Base-by-base conservation (phyloP, 92 coral and sea anemone genomes). In the Muricea muricata region DNA sequence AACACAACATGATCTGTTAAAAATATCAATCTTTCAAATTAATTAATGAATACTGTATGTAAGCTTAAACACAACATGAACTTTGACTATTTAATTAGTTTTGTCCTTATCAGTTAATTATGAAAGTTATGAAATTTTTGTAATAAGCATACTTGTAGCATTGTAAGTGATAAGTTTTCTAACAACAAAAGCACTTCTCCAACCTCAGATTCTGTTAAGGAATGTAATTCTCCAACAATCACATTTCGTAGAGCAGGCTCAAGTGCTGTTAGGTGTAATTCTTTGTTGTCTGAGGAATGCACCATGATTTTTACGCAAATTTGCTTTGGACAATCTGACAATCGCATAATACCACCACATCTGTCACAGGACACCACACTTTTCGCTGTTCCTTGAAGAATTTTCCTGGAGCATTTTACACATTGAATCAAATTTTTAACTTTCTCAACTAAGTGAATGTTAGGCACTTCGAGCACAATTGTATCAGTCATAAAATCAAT, bases 301-400 rank as follows among this genome's bases (percentile, higher is more conserved):
- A 55, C 65, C 15, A 55, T 21, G n/a, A 55, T 10, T 8, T 55
- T 55, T 8, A n/a, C 23, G n/a, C 65, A 9, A 10, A 55, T 10
- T 55, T 55, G 8, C n/a, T 20, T 55, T 55, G 15, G 8, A 21
- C 65, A 55, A n/a, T 55, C 65, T 9, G 65, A 81, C 69, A 87
- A 73, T 52, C 82, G 72, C 65, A 90, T 90, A 4, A 82, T 79
- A 20, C 65, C 85, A 20, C 70, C 86, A 48, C 84, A 77, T 70
- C 85, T 78, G 72, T 83, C 79, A 20, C 65, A 65, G 35, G 71
- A 54, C 0, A 87, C 75, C 40, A 74, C 69, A 55, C 88, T 80
- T 7, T 48, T 75, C 66, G 88, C 23, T 9, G 91, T 60, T 82
- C 88, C 65, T 65, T 50, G 82, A 55, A 55, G 65, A 55, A 55